Conservation (phyloP, 2,113 vertebrate genomes). For the pig (Sus scrofa) region DNA sequence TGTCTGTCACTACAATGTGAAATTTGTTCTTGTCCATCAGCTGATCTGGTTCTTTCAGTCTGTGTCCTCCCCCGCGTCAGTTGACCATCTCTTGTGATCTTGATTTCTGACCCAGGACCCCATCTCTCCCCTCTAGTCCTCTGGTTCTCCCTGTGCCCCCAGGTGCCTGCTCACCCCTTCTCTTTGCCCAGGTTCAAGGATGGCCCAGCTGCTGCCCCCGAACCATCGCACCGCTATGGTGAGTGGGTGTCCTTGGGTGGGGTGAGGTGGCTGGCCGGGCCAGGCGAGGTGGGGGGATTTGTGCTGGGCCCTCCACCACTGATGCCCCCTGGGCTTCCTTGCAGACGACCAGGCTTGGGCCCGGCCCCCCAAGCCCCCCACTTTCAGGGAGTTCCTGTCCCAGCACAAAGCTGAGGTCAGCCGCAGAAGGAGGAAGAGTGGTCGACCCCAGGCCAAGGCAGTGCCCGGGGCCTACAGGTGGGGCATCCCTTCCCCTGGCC, state of each 20-base stretch:
- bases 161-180: not conserved
- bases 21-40: not conserved
- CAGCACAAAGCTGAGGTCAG: slow-evolving; percentile 82
- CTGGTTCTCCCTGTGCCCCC: too few species aligned
- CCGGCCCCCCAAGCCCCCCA: slow-evolving; percentile 88
- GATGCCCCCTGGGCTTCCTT: not conserved
- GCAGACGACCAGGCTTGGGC: slow-evolving; percentile 79
- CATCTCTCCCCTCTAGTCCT: too few species aligned
- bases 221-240: slow-evolving; percentile 87
- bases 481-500: fast-evolving
- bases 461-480: slow-evolving; percentile 92
- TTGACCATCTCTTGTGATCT: not conserved
- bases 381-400: slow-evolving; percentile 92
- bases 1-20: not conserved
- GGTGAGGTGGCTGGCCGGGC: not conserved
- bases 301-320: fast-evolving
- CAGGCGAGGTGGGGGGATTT: too few species aligned
- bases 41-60: not conserved
- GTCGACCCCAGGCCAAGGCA: slow-evolving; percentile 82
- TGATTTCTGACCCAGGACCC: not conserved
- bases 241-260: slow-evolving; percentile 62
- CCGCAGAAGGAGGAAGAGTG: slow-evolving; percentile 79
- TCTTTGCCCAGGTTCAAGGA: slow-evolving; percentile 92
- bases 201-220: slow-evolving; percentile 78
- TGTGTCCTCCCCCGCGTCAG: not conserved